Evolutionary conservation across 2,888 invertebrate species (phyloP).

Genomic region (Gandaritis pyraliata): DNA sequence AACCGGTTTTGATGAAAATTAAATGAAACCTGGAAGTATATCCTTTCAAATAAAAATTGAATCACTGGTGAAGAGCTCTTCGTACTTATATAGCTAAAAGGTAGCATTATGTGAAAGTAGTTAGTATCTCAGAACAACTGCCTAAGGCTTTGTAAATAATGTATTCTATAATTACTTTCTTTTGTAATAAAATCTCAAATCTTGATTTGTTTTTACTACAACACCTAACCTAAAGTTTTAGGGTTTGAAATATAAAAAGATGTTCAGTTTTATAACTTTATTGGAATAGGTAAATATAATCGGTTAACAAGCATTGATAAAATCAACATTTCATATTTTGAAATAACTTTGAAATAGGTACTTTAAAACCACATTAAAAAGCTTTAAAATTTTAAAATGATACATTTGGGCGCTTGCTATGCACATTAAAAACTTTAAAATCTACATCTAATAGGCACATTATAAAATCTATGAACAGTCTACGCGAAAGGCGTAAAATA

Average conservation of each 20-base stretch:
- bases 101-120: no score
- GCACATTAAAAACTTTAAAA: conserved; percentile 69
- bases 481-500: conserved; percentile 62
- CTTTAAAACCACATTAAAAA: conserved; percentile 48
- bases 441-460: conserved; percentile 58
- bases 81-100: no score
- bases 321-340: conserved; percentile 64
- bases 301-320: conserved; percentile 62
- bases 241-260: conserved; percentile 4
- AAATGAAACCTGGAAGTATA: no score
- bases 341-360: conserved; percentile 32
- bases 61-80: no score
- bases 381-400: conserved; percentile 47
- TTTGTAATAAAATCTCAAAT: no score
- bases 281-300: conserved; percentile 62
- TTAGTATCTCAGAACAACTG: no score
- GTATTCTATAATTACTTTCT: no score
- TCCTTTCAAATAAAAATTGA: no score
- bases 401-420: conserved; percentile 44
- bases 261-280: conserved; percentile 32
- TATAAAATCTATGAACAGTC: conserved; percentile 63
- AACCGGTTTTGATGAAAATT: no score
- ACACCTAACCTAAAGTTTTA: neutral
- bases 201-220: no score
- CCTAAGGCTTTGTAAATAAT: no score